Conservation (phyloP, 2,113 vertebrate species). For the Gopherus flavomarginatus region DNA sequence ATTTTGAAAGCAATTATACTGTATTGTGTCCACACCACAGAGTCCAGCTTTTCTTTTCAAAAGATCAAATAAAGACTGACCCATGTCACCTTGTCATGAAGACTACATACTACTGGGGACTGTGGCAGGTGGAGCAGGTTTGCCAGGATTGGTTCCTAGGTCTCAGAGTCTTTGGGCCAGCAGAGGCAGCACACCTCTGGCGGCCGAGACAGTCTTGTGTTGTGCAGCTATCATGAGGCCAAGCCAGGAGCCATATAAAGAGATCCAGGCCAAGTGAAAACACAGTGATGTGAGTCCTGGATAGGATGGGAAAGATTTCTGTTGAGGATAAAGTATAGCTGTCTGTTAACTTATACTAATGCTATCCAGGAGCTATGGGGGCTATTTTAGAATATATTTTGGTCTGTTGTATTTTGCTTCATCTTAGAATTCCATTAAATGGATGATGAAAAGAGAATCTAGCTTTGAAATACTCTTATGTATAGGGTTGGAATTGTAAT, state of each 20-base stretch:
- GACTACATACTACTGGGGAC: background rate
- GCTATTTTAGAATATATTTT: background rate
- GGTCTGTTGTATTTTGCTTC: background rate
- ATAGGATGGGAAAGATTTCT: background rate
- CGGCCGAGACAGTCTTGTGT: background rate
- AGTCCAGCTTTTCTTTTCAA: background rate
- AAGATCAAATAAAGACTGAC: background rate
- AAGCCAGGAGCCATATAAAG: background rate
- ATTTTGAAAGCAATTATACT: background rate
- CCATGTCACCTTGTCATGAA: background rate
- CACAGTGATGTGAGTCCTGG: background rate
- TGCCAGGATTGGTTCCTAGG: background rate
- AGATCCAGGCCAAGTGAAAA: background rate
- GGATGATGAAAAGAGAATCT: background rate
- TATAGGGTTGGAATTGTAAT: background rate
- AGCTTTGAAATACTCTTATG: background rate
- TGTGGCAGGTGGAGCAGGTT: background rate
- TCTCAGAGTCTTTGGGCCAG: background rate
- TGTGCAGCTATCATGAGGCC: background rate
- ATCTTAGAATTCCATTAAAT: background rate
- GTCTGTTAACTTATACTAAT: accelerated
- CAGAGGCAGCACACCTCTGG: background rate
- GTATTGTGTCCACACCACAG: background rate
- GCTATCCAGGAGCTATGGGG: background rate
- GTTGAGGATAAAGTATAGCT: background rate